A percentile compares a stretch with the other conserved stretches of the same genome.
These are phyloP conservation scores for Gadus macrocephalus DNA, from an alignment of 2,113 vertebrate species.

Conservation along the genomic window DNA sequence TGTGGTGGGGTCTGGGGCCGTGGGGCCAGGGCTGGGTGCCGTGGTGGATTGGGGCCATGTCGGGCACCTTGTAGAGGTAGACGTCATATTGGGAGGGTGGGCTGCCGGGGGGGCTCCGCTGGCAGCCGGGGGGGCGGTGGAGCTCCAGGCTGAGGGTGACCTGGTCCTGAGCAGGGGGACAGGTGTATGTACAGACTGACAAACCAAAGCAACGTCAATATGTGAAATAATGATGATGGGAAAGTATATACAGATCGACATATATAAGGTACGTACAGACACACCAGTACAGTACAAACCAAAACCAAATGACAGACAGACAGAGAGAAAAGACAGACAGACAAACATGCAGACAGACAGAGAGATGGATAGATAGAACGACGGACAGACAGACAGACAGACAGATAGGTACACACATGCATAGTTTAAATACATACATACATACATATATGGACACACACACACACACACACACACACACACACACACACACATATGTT, in stretches of 20 bases:
- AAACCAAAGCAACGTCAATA: not conserved
- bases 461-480: slow-evolving; percentile 21
- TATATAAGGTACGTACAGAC: too few relatives aligned
- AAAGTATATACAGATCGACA: too few relatives aligned
- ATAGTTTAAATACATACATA: not conserved
- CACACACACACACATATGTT: not conserved
- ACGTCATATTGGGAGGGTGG: slow-evolving; percentile 44
- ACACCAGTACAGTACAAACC: too few relatives aligned
- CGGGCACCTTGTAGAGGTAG: slow-evolving; percentile 50
- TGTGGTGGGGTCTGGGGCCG: slow-evolving; percentile 10
- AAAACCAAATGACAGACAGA: too few relatives aligned
- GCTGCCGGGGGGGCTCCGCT: slow-evolving; percentile 12
- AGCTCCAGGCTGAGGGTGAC: slow-evolving; percentile 61
- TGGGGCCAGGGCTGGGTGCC: not conserved
- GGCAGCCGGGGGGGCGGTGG: slow-evolving; percentile 39
- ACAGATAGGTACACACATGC: too few relatives aligned
- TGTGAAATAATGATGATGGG: not conserved
- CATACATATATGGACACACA: not conserved
- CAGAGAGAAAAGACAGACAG: too few relatives aligned
- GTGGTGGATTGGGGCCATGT: slow-evolving; percentile 1
- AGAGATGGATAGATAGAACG: too few relatives aligned
- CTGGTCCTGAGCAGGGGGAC: slow-evolving; percentile 21
- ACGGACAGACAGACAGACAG: too few relatives aligned
- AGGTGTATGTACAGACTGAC: slow-evolving; percentile 14
- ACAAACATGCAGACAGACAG: too few relatives aligned